Evolutionary conservation across 23 tunicate species (phyloP), one percentile per base, ranked within the genome.

Genomic region (Clavelina lepadiformis): DNA sequence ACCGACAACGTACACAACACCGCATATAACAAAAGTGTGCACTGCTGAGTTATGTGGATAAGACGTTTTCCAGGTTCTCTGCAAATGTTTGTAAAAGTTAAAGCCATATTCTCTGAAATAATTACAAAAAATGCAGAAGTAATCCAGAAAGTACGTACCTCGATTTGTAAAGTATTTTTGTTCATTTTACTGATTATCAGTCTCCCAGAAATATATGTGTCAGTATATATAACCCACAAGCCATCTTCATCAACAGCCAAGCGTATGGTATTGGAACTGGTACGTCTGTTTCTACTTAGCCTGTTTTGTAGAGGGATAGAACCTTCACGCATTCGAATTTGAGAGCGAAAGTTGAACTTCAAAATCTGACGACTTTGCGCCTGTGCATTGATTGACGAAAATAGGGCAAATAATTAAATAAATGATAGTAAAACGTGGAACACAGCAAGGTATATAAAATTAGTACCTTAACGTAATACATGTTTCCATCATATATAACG

Each of bases 231-330:
- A 2, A 64, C 85, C 94, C 94, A 86, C 46, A 86, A 29, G 26
- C 94, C 94, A 15, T 71, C 24, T 31, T 86, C 94, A 57, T 86
- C 94, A 2, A 77, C 85, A 3, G 94, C 73, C 21, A 86, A 63
- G 24, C 72, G 29, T 15, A 78, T 65, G 53, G 45, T 57, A 35
- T 54, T 70, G 30, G 23, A 28, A 28, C 60, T 46, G 28, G 31
- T 44, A 18, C 54, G 26, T 5, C 38, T 37, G 36, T 26, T 19
- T 1, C 65, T 1, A 19, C 34, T 3, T n/a, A 3, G n/a, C 51
- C 35, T 61, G 31, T 56, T 65, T 1, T n/a, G n/a, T n/a, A n/a
- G n/a, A n/a, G n/a, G n/a, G n/a, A n/a, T n/a, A n/a, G n/a, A n/a
- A 18, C 72, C 63, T 54, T 71, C 66, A 30, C 56, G 58, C 33